Conservation (phyloP, 2,888 invertebrate genomes). For the Mesorhabditis spiculigera region DNA sequence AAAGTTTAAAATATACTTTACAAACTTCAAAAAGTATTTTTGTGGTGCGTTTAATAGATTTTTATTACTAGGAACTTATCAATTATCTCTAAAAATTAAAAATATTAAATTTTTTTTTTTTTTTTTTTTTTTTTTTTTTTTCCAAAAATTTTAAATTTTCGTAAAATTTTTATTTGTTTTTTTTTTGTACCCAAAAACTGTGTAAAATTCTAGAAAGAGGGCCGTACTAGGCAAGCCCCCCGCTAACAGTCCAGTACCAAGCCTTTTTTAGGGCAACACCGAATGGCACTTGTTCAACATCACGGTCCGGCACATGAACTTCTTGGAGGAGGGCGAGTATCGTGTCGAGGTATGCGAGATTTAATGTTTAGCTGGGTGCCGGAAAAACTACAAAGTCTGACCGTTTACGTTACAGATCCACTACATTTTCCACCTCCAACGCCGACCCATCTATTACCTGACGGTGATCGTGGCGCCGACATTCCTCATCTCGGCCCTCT, state of each 20-base stretch:
- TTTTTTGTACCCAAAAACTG: no score
- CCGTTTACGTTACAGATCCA: conserved; percentile 25
- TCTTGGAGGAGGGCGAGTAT: conserved; percentile 54
- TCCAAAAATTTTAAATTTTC: no score
- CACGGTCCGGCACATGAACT: conserved; percentile 51
- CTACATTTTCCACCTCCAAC: conserved; percentile 50
- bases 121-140: conserved; percentile 7
- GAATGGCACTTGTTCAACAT: conserved; percentile 56
- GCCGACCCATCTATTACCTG: conserved; percentile 55
- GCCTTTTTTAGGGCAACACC: conserved; percentile 47
- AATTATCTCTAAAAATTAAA: no score
- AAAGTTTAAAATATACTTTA: not conserved
- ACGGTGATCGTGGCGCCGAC: conserved; percentile 57
- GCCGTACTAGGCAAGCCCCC: no score
- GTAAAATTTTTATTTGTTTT: no score
- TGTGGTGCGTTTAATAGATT: no score
- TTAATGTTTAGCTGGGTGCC: conserved; percentile 10
- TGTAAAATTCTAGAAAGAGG: no score
- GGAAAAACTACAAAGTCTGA: conserved; percentile 11
- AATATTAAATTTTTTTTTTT: not conserved
- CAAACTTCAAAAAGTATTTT: not conserved
- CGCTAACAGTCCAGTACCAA: not conserved
- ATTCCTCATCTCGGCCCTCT: conserved; percentile 52
- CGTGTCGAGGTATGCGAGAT: conserved; percentile 38
- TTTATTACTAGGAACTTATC: no score